Evolutionary conservation across 2,113 vertebrate genomes (phyloP).

Genomic region (Mugil cephalus): DNA sequence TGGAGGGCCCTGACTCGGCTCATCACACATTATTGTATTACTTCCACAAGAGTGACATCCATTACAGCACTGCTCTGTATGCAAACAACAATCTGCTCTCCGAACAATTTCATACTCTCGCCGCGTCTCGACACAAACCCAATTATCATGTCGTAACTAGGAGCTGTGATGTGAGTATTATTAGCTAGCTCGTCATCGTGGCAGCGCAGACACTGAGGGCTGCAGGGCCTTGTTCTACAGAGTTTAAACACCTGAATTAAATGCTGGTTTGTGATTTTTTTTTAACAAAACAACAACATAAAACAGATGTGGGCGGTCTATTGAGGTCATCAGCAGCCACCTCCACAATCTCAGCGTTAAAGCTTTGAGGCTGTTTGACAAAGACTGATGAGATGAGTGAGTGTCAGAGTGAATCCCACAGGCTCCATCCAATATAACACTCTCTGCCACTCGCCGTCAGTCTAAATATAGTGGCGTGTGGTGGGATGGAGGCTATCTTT

Average conservation of each 20-base stretch:
- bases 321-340: slow-evolving; percentile 6
- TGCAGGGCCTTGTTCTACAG: not conserved
- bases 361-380: slow-evolving; percentile 37
- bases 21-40: slow-evolving; percentile 39
- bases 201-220: slow-evolving; percentile 3
- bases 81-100: slow-evolving; percentile 8
- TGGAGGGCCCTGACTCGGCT: slow-evolving; percentile 7
- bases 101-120: slow-evolving; percentile 5
- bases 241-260: not conserved
- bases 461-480: slow-evolving; percentile 61
- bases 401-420: slow-evolving; percentile 44
- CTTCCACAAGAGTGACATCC: not conserved
- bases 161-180: slow-evolving; percentile 4
- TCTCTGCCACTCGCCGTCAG: slow-evolving; percentile 9
- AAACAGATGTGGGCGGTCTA: not conserved
- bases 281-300: too few relatives aligned
- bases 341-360: not conserved
- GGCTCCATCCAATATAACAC: slow-evolving; percentile 46
- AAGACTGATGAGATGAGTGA: slow-evolving; percentile 28
- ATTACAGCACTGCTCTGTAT: slow-evolving; percentile 23
- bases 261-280: slow-evolving; percentile 7
- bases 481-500: slow-evolving; percentile 2
- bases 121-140: slow-evolving; percentile 20
- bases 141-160: slow-evolving; percentile 3
- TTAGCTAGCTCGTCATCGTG: not conserved